These are phyloP conservation scores for Cyphomyrmex costatus DNA, from an alignment of 1,140 invertebrate genomes.

Conservation along the genomic window DNA sequence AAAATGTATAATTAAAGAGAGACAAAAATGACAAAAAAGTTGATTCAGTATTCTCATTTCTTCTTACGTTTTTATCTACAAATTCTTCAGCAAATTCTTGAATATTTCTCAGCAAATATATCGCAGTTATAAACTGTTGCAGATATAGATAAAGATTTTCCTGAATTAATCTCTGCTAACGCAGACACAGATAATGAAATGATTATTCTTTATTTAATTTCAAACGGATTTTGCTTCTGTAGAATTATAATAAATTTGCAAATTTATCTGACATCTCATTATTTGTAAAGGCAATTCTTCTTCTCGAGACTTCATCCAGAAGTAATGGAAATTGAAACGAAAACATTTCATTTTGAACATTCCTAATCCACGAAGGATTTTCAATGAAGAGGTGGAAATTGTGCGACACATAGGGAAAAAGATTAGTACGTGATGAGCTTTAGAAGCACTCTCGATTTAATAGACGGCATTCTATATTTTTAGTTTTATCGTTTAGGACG, in stretches of 20 bases:
- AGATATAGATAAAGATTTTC: not conserved
- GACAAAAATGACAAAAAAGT: not conserved
- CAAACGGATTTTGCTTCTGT: not conserved
- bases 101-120: not conserved
- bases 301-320: not conserved
- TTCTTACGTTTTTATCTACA: not conserved
- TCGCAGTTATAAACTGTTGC: not conserved
- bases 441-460: not conserved
- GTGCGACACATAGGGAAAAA: not conserved
- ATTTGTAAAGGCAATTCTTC: conserved; percentile 14
- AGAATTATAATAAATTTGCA: conserved; percentile 18
- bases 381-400: conserved; percentile 19
- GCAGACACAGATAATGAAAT: not conserved
- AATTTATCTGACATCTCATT: conserved; percentile 12
- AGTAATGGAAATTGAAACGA: not conserved
- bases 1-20: not conserved
- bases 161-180: not conserved
- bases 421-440: conserved; percentile 44
- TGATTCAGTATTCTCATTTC: not conserved
- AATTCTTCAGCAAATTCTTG: not conserved
- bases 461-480: not conserved
- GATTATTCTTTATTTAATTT: not conserved
- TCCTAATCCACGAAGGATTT: not conserved
- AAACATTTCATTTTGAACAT: conserved; percentile 3
- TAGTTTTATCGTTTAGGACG: conserved; percentile 38